Evolutionary conservation across 2,888 invertebrate genomes (phyloP), one percentile per base, ranked within the genome.

Genomic region (Bugula neritina): DNA sequence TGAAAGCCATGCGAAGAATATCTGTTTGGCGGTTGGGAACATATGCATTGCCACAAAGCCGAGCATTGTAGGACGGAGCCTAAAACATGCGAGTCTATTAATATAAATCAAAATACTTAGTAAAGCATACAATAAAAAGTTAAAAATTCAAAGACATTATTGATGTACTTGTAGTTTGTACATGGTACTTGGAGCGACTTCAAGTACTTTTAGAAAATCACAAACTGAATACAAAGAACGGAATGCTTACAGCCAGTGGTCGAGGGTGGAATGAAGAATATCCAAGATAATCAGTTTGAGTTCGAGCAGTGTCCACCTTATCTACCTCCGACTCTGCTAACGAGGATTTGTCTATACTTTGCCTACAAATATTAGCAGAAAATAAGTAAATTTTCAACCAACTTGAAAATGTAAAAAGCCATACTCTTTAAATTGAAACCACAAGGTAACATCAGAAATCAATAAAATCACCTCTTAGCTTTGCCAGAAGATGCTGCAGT

Each of bases 21-120:
- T 83, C 83, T 35, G 76, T 76, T 58, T 75, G 78, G 52, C 82
- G 76, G 35, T 79, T 79, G 75, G 82, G 81, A 58, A 78, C 77
- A 71, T 73, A 80, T 5, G 78, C 78, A 43, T 77, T 73, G 27
- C 79, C 79, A 74, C 77, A 76, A 27, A 72, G 63, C 71, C 83
- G 77, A 55, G 79, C 79, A 75, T 81, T 81, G 77, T 80, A 83
- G 69, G 78, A 77, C 76, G 82, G 80, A 55, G 79, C 77, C 83
- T 83, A 78, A 34, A 76, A 75, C 71, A 54, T 29, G 72, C n/a
- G n/a, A n/a, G n/a, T n/a, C n/a, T n/a, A n/a, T n/a, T n/a, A n/a
- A n/a, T n/a, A n/a, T n/a, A n/a, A n/a, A n/a, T n/a, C n/a, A n/a
- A n/a, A n/a, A n/a, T n/a, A n/a, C n/a, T n/a, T n/a, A n/a, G n/a